Percentiles rank a stretch among this genome's conserved stretches.
These are phyloP conservation scores for Aurelia aurita DNA, from an alignment of 30 jellyfish, hydroid and myxozoan genomes.

Conservation along the genomic window DNA sequence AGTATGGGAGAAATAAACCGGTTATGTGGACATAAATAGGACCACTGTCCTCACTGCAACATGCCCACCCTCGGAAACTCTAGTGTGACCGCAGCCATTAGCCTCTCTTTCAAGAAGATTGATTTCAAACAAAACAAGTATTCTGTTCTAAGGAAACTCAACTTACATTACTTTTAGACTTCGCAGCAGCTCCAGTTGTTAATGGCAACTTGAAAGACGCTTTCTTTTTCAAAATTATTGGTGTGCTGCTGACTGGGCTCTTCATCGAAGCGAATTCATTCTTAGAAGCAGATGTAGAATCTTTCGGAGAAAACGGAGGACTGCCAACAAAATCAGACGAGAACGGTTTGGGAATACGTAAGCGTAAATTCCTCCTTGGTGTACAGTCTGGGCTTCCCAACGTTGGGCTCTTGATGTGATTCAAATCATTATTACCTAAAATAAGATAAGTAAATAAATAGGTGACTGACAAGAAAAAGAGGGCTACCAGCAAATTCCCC, in stretches of 20 bases:
- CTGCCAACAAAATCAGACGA: not conserved
- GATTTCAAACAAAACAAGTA: too few relatives aligned
- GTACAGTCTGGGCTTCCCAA: slow-evolving; percentile 1
- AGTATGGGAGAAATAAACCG: too few relatives aligned
- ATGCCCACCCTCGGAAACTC: too few relatives aligned
- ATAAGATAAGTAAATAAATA: too few relatives aligned
- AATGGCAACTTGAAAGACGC: slow-evolving; percentile 1
- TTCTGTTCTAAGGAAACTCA: too few relatives aligned
- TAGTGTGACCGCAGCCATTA: too few relatives aligned
- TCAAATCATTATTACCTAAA: too few relatives aligned
- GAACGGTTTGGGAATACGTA: slow-evolving; percentile 12
- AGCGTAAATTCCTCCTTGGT: not conserved
- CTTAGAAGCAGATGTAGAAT: not conserved
- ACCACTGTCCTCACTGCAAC: too few relatives aligned
- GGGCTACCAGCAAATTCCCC: not conserved
- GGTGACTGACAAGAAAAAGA: not conserved
- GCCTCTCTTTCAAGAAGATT: too few relatives aligned
- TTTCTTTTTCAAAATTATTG: slow-evolving; percentile 21
- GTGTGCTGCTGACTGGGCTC: slow-evolving; percentile 64
- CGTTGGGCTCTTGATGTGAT: not conserved
- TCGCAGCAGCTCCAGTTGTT: slow-evolving; percentile 7
- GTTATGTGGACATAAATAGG: too few relatives aligned
- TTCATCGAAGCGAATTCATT: not conserved
- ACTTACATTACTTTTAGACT: slow-evolving; percentile 11
- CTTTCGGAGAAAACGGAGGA: slow-evolving; percentile 20